Percentiles rank a stretch among this genome's conserved stretches.
Conservation (phyloP, 2,888 invertebrate genomes). For the Morpho achilles region DNA sequence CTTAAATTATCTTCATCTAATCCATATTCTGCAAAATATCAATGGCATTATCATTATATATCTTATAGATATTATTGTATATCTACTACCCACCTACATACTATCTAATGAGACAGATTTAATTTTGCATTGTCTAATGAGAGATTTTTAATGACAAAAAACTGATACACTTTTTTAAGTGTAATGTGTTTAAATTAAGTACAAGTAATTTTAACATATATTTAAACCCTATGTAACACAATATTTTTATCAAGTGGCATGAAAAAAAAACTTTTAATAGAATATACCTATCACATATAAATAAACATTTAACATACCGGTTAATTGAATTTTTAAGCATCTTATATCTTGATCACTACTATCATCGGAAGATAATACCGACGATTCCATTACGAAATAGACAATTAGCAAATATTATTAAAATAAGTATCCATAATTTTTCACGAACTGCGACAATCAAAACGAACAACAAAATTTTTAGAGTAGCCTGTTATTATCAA, state of each 20-base stretch:
- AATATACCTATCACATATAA: too few relatives aligned
- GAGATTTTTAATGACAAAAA: too few relatives aligned
- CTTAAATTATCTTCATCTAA: conserved; percentile 66
- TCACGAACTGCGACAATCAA: background rate
- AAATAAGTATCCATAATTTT: conserved; percentile 2
- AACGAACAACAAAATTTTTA: background rate
- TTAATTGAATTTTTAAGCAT: conserved; percentile 59
- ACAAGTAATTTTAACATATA: background rate
- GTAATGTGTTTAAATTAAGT: too few relatives aligned
- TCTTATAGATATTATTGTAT: too few relatives aligned
- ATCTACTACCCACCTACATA: too few relatives aligned
- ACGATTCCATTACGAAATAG: conserved; percentile 34
- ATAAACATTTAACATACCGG: conserved; percentile 39
- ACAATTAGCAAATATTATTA: background rate
- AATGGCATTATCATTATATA: background rate
- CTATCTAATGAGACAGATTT: too few relatives aligned
- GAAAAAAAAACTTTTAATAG: too few relatives aligned
- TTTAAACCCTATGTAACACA: too few relatives aligned
- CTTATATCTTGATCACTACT: conserved; percentile 66
- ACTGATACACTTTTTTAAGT: too few relatives aligned
- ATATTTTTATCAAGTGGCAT: too few relatives aligned
- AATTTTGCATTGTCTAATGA: too few relatives aligned
- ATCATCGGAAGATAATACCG: conserved; percentile 57
- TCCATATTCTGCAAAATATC: conserved; percentile 55
- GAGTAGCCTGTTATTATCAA: too few relatives aligned